Conservation (phyloP, 2,888 invertebrate genomes). For the Resseliella maxima region DNA sequence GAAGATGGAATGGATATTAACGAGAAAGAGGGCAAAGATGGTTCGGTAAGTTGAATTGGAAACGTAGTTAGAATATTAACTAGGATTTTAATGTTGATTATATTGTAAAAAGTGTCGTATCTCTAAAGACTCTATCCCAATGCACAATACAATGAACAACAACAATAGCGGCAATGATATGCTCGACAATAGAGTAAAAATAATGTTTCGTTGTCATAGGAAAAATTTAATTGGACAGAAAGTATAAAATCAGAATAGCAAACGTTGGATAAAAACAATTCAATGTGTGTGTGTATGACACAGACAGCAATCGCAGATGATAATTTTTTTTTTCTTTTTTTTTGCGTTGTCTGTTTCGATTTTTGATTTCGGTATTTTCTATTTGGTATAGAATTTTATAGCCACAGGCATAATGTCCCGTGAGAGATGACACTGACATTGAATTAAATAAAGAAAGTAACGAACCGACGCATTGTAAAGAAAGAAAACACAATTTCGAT, state of each 20-base stretch:
- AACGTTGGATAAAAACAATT: background rate
- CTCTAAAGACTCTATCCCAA: background rate
- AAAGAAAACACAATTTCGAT: slow-evolving; percentile 35
- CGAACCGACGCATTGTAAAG: background rate
- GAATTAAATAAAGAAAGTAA: slow-evolving; percentile 51
- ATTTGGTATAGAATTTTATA: slow-evolving; percentile 9
- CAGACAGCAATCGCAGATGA: slow-evolving; percentile 1
- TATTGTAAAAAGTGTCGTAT: slow-evolving; percentile 9
- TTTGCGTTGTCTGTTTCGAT: slow-evolving; percentile 20
- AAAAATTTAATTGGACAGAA: slow-evolving; percentile 46
- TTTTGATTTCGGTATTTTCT: slow-evolving; percentile 20
- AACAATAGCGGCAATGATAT: no score
- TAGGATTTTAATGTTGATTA: background rate
- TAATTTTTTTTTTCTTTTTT: background rate
- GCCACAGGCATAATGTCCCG: slow-evolving; percentile 17
- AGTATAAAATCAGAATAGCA: slow-evolving; percentile 3
- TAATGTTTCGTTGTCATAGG: background rate
- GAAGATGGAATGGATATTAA: no score
- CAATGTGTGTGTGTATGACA: background rate
- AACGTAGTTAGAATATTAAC: slow-evolving; percentile 26
- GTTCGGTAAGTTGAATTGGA: background rate
- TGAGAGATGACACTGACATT: slow-evolving; percentile 43
- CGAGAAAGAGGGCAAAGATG: no score
- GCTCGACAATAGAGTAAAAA: background rate
- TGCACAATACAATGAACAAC: background rate